Evolutionary conservation across 2,888 invertebrate genomes (phyloP).

Genomic region (Plebejus melissa): DNA sequence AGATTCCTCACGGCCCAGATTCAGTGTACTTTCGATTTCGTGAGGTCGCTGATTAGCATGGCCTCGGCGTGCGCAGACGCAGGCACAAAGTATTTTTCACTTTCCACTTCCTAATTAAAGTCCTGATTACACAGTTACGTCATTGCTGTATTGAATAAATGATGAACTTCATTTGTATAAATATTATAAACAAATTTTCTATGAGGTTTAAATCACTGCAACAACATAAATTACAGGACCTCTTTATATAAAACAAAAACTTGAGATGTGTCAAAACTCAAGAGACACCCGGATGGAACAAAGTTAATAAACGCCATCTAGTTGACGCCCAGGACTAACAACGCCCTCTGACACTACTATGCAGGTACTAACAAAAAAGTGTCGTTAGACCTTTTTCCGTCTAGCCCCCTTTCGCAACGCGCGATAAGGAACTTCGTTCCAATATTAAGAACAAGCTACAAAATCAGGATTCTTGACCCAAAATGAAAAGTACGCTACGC

Average conservation of each 20-base stretch:
- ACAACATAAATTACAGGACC: not conserved
- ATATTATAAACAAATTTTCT: not conserved
- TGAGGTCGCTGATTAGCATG: slow-evolving; percentile 73
- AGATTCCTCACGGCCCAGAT: slow-evolving; percentile 58
- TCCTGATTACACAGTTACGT: not conserved
- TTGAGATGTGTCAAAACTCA: too few species aligned
- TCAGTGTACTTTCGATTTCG: slow-evolving; percentile 71
- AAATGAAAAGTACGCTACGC: slow-evolving; percentile 36
- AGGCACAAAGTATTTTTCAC: slow-evolving; percentile 54
- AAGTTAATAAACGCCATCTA: too few species aligned
- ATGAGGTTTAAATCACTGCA: not conserved
- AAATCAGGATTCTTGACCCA: not conserved
- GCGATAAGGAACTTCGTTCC: too few species aligned
- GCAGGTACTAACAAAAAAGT: too few species aligned
- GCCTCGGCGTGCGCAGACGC: slow-evolving; percentile 59
- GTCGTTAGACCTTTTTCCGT: too few species aligned
- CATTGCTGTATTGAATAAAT: not conserved
- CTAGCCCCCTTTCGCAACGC: too few species aligned
- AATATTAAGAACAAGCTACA: not conserved
- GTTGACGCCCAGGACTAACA: too few species aligned
- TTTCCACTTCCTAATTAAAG: slow-evolving; percentile 64
- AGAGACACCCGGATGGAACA: too few species aligned
- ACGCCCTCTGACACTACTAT: too few species aligned
- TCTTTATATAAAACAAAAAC: not conserved
- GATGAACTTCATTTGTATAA: not conserved